Evolutionary conservation across 2,797 vertebrate genomes (phyloP), one percentile per base, ranked within the genome.

Genomic region (Mormyrus proboscirostris): DNA sequence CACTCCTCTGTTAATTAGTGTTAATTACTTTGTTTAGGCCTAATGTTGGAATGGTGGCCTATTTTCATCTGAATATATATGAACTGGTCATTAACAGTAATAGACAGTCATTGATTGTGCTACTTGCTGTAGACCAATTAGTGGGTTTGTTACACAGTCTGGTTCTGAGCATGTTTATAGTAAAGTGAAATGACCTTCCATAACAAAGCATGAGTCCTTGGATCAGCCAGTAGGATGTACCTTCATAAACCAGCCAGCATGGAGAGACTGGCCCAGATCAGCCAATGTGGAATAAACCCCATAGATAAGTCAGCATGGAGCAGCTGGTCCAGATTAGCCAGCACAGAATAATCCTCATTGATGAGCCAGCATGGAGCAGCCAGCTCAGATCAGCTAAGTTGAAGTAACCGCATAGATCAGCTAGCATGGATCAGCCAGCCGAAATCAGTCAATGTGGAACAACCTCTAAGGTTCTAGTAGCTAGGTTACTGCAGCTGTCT

Each of bases 21-120:
- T 84, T 51, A 50, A 84, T 82, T 82, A 82, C 76, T 25, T 49
- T 84, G 82, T 84, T 84, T 84, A 84, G 47, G 82, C 82, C 44
- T 49, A 51, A 51, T 84, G 49, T 49, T 49, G 41, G 47, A 84
- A 84, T 84, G 44, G 44, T 22, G n/a, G 82, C 22, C 82, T 49
- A 49, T 84, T 84, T 84, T 84, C 82, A 49, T 29, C 82, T 51
- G 22, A 84, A 84, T 51, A 51, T 47, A 84, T 84, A 51, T 51
- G 41, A 84, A 50, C 82, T 25, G 82, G 82, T 84, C 41, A 50
- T 84, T 84, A 84, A 22, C 47, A 47, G 47, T 84, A 51, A 84
- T 84, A 84, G 49, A 84, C n/a, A 50, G 25, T 84, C 44, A 84
- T 84, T 84, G 41, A 25, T 49, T 51, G 49, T 51, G 19, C 82